These are phyloP conservation scores for Acanthis flammea DNA, from an alignment of 2,797 vertebrate genomes.

Conservation along the genomic window DNA sequence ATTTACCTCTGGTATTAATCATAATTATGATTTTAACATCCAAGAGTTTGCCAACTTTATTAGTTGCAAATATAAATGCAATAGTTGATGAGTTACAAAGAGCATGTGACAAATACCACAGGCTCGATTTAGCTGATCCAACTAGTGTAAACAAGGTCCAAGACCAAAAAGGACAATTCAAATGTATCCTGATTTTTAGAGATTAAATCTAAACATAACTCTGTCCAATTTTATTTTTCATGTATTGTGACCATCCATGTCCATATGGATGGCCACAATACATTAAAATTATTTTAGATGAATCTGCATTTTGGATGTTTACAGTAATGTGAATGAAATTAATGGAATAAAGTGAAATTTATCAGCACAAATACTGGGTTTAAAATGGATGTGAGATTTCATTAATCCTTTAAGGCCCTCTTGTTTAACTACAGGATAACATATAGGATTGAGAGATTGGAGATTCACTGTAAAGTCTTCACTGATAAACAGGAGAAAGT, in stretches of 20 bases:
- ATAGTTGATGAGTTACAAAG: neutral
- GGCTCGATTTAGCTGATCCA: neutral
- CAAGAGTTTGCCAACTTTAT: neutral
- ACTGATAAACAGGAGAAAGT: neutral
- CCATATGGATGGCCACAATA: no score
- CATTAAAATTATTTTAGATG: neutral
- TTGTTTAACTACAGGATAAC: neutral
- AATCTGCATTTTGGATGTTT: neutral
- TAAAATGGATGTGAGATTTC: neutral
- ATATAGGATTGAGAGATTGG: neutral
- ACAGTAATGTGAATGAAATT: neutral
- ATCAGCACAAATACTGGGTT: neutral
- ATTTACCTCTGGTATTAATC: neutral
- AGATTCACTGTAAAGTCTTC: neutral
- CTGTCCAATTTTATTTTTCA: neutral
- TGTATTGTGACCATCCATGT: neutral
- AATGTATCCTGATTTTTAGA: neutral
- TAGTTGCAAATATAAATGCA: neutral
- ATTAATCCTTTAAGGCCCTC: neutral
- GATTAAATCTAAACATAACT: neutral
- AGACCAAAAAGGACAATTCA: neutral
- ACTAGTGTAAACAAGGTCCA: neutral
- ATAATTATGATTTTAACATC: neutral
- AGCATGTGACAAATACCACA: neutral
- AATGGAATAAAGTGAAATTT: neutral